Conservation (phyloP, 2,888 invertebrate genomes). For the Eumerus sabulonum region DNA sequence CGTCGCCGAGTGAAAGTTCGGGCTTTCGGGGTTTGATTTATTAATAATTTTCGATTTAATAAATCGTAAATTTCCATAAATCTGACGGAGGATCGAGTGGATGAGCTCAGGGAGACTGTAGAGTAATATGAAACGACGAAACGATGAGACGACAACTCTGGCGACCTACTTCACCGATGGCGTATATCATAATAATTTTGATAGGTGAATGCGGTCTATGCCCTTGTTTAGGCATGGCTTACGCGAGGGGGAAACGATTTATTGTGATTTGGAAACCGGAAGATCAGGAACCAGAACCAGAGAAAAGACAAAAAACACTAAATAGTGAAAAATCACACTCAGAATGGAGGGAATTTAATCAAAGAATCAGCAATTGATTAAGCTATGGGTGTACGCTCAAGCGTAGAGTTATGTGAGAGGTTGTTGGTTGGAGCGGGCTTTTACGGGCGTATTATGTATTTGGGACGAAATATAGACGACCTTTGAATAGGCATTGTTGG, state of each 20-base stretch:
- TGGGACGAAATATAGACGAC: background rate
- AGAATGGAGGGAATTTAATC: background rate
- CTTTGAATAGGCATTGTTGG: slow-evolving; percentile 6
- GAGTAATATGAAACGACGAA: background rate
- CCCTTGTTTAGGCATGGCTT: slow-evolving; percentile 20
- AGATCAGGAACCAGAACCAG: slow-evolving; percentile 50
- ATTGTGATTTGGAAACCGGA: slow-evolving; percentile 62
- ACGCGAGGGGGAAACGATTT: slow-evolving; percentile 44
- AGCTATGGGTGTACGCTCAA: no score
- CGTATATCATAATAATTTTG: slow-evolving; percentile 61
- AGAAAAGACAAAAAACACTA: background rate
- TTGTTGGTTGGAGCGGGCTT: no score
- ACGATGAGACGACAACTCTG: background rate
- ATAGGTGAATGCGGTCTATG: slow-evolving; percentile 35
- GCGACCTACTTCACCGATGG: slow-evolving; percentile 51
- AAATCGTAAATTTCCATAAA: slow-evolving; percentile 68
- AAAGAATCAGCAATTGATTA: no score
- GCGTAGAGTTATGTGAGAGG: no score
- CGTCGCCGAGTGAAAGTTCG: slow-evolving; percentile 47
- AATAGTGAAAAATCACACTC: slow-evolving; percentile 9
- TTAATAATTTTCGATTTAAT: slow-evolving; percentile 67
- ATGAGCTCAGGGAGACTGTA: no score
- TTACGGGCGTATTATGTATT: no score
- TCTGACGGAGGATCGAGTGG: slow-evolving; percentile 18
- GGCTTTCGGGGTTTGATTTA: slow-evolving; percentile 51